These are phyloP conservation scores for Mirza zaza DNA, from an alignment of 2,113 vertebrate species.

Conservation along the genomic window DNA sequence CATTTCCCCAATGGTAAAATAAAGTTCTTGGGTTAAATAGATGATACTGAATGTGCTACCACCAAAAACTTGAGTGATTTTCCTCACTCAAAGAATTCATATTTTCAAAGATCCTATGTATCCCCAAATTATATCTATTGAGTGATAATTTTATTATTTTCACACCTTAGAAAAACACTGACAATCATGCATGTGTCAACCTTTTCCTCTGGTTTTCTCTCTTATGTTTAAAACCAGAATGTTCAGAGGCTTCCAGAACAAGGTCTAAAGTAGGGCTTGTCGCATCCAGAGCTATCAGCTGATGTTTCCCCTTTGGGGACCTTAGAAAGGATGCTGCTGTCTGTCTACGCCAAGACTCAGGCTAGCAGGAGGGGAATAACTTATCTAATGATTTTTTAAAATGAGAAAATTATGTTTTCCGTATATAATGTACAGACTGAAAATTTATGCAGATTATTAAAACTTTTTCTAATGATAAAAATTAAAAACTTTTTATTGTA, in stretches of 20 bases:
- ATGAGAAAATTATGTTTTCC: not conserved
- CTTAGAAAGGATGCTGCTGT: accelerated
- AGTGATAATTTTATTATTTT: not conserved
- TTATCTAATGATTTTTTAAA: not conserved
- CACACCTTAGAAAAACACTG: not conserved
- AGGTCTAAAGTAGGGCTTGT: not conserved
- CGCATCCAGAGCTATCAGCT: too few species aligned
- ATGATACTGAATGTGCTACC: not conserved
- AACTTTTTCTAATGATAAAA: not conserved
- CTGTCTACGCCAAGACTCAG: not conserved
- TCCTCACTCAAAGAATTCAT: not conserved
- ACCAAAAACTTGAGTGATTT: not conserved
- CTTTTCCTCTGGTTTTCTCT: not conserved
- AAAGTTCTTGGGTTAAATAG: not conserved
- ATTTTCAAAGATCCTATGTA: not conserved
- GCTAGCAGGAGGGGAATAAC: not conserved
- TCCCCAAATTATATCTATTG: not conserved
- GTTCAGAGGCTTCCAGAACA: not conserved
- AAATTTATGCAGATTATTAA: not conserved
- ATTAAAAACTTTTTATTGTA: not conserved
- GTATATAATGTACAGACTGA: not conserved
- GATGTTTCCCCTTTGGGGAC: not conserved
- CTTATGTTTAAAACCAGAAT: accelerated
- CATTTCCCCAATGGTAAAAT: not conserved
- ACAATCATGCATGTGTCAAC: accelerated